Evolutionary conservation across 92 coral and sea anemone genomes (phyloP), one percentile per base, ranked within the genome.

Genomic region (Epizoanthus rinbou): DNA sequence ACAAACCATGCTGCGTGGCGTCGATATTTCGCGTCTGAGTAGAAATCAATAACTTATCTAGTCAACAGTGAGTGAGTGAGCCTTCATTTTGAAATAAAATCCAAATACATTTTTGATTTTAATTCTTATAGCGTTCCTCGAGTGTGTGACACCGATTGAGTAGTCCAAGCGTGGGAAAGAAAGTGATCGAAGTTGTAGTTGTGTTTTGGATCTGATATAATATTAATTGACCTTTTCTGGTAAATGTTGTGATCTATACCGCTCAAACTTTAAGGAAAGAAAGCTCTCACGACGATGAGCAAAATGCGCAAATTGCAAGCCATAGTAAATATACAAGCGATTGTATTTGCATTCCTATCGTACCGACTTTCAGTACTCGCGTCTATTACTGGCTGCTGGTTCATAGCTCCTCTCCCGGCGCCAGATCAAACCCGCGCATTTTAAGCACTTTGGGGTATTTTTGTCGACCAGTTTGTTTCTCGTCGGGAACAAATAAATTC

Each of bases 281-380:
- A 60, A 39, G n/a, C 47, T 78, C 35, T 78, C 23, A 1, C 54
- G 47, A 23, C 13, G 18, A 62, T 15, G 35, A 76, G 14, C 41
- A 60, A 65, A 65, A 21, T 33, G 8, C 23, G 47, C 45, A 75
- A 33, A 16, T 22, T 39, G 18, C 50, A 16, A 21, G 13, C 43
- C 19, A 4, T 1, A 11, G 58, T 39, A 64, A 43, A 78, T 45
- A 60, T 22, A 37, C 41, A 62, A 39, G 28, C 54, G 21, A 25
- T 25, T 33, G 22, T 25, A 74, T 78, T 78, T 78, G 82, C 82
- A 78, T 78, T 78, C 82, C 82, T 78, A 17, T 1, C 82, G 82
- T 60, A 60, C 82, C 53, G 70, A 9, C 50, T 19, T n/a, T 60
- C 71, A 31, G 33, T 37, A 41, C 39, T 21, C 17, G 37, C 67